Base-by-base conservation (phyloP, 2,888 invertebrate species). In the Caenorhabditis parvicauda region DNA sequence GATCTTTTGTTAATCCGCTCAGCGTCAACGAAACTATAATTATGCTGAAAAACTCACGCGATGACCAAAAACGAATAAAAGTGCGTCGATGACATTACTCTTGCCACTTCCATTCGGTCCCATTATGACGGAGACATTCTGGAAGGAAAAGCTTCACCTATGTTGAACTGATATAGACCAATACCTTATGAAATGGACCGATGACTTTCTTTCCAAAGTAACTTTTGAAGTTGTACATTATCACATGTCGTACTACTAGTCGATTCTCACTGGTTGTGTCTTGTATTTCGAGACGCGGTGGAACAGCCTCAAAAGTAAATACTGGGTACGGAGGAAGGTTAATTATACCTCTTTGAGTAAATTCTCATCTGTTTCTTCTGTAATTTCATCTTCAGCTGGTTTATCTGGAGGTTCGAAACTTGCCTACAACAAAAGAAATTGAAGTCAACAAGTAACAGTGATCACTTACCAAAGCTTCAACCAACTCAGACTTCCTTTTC, bases 41-140 rank as follows among this genome's bases (percentile, higher is more conserved):
- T n/a, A n/a, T n/a, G 43, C 6, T 17, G 9, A 43, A 24, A 43
- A 22, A 56, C 47, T 14, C 38, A 60, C 54, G 39, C 63, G 53
- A 59, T 64, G 96, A 0, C 98, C 98, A 85, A 98, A 99, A 0
- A 99, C 98, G 85, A 99, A 98, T 64, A 99, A 84, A 90, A 98
- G 91, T 0, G 98, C 92, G 83, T 99, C 98, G 73, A 98, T 98
- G 0, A 96, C 93, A 82, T 99, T 98, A 75, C 94, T 94, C 82
- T 99, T 98, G 0, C 98, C 98, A 82, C 93, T 94, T 24, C 98
- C 98, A 83, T 98, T 99, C 0, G 98, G 96, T 0, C 98, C 98
- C 67, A 98, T 89, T 51, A 98, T 93, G 1, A 94, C 88, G 5
- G 95, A 92, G 79, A 95, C 95, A 81, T 91, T 90, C 89, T 93